Evolutionary conservation across 1,140 invertebrate species (phyloP), one percentile per base, ranked within the genome.

Genomic region (Drosophila punjabiensis): DNA sequence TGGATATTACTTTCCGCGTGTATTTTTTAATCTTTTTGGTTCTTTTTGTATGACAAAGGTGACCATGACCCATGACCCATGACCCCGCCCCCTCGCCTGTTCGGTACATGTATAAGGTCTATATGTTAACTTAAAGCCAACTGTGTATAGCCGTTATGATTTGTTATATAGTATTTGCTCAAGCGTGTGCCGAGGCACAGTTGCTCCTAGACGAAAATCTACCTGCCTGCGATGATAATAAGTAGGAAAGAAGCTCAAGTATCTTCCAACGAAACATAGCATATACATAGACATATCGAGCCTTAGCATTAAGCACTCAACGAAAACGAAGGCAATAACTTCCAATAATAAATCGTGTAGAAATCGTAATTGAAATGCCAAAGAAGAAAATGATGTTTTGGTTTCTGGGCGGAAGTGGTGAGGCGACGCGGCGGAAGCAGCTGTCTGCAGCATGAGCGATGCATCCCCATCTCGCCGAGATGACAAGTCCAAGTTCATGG

Each of bases 401-500:
- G 60, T 48, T 62, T 18, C 65, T 60, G n/a, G 58, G 35, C 62
- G 64, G 63, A 78, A 81, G 50, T 47, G 41, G 18, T 14, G 30
- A 32, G 52, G 52, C 30, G n/a, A 39, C 14, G 20, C 24, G 50
- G 32, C 78, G 81, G 81, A 89, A 81, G 30, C 74, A 80, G 59
- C 18, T 74, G 71, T 73, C 79, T 70, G 55, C 60, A 20, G 53
- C 53, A 75, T 79, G 35, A 76, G 63, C 69, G 45, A 76, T 79
- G 48, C 35, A 66, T 68, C 43, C 55, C 52, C 68, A 69, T 55
- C 43, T 58, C 43, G 30, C 20, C 41, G 75, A 59, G 75, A 80
- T 86, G 86, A 89, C 86, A 90, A 85, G 86, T 90, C 82, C 86
- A 90, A 90, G 86, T 87, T 90, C 86, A 90, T 16, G 86, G 79